Base-by-base conservation (phyloP, 2,888 invertebrate species). In the Platycheirus albimanus region DNA sequence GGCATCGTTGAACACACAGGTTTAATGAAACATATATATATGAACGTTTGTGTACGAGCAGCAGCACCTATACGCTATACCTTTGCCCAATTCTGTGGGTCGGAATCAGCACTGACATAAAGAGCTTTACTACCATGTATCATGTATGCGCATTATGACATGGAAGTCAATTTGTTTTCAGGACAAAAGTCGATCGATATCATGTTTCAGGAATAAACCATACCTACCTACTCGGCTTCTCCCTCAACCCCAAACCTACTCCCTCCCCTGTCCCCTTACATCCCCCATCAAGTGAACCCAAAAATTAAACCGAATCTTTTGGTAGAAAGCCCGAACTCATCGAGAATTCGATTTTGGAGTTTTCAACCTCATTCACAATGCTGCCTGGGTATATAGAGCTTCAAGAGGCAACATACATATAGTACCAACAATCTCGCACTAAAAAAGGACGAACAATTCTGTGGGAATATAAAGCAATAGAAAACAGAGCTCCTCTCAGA, bases 91-190 rank as follows among this genome's bases (percentile, higher is more conserved):
- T 24, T 6, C 47, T 17, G 43, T 47, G 36, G 54, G 64, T 64
- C 38, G 69, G 54, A 33, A 13, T 41, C 38, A n/a, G 19, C 7
- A 52, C 30, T 51, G 63, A 69, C 56, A 64, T 56, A 63, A 56
- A 43, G 33, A 63, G 66, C 58, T 54, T 63, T 67, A 67, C 77
- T 67, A 36, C 71, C 81, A 72, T 76, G 69, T 61, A 61, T 61
- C 45, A 61, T 61, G 61, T 76, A 81, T 77, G 81, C 81, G 81
- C 77, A 81, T 71, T 77, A 81, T 81, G 81, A 81, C 77, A 77
- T 81, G 81, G 61, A 77, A 81, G 81, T 81, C 71, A 77, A 81
- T 81, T 81, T 77, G 81, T 81, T 81, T 77, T 67, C 76, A 71
- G 71, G 66, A 77, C 76, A 76, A 76, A 81, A 71, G 76, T 54